Evolutionary conservation across 1,140 invertebrate species (phyloP).

Genomic region (Tetramorium parvispinum): DNA sequence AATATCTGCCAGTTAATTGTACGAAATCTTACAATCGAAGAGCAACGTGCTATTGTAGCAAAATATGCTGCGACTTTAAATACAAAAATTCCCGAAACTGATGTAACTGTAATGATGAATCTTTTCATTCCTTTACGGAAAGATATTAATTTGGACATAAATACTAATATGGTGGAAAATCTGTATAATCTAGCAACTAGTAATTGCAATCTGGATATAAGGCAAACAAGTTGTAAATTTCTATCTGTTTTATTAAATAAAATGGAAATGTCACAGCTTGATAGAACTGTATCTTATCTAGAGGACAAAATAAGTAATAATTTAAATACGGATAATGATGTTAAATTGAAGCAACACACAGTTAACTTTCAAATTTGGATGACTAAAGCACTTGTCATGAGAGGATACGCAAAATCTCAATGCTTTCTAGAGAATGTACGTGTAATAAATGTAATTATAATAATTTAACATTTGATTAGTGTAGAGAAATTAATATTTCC

Average conservation of each 20-base stretch:
- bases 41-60: conserved; percentile 59
- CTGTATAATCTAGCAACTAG: conserved; percentile 68
- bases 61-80: conserved; percentile 64
- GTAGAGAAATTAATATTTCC: conserved; percentile 34
- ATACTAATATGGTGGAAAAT: conserved; percentile 62
- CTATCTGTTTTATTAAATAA: conserved; percentile 77
- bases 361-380: conserved; percentile 73
- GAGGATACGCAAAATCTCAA: conserved; percentile 70
- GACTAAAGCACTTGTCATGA: conserved; percentile 75
- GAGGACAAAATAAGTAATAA: conserved; percentile 67
- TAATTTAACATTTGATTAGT: neutral
- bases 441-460: conserved; percentile 20
- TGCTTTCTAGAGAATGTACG: conserved; percentile 74
- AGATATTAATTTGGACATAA: conserved; percentile 65
- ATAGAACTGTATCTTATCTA: conserved; percentile 61
- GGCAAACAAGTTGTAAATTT: conserved; percentile 67
- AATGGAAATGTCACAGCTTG: conserved; percentile 65
- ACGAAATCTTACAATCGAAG: conserved; percentile 66
- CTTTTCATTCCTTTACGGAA: conserved; percentile 72
- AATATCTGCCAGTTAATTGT: conserved; percentile 73
- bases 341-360: conserved; percentile 62
- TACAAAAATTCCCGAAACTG: conserved; percentile 62
- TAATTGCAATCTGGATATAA: conserved; percentile 42
- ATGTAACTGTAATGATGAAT: conserved; percentile 72
- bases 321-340: conserved; percentile 62